Conservation (phyloP, 2,888 invertebrate species). For the Morpho helenor region DNA sequence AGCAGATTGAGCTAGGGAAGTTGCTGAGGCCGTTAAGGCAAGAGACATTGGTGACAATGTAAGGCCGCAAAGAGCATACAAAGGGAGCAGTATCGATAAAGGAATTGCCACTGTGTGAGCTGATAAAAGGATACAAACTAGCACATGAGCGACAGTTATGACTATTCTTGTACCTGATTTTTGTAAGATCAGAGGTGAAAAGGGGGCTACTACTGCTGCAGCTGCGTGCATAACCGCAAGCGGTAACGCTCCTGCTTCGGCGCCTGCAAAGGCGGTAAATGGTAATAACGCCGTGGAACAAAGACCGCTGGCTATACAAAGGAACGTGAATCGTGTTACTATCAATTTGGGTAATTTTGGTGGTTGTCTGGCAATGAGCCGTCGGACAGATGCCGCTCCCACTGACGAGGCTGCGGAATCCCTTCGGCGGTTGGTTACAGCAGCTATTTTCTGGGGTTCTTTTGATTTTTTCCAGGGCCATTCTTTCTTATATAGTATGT, state of each 20-base stretch:
- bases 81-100: slow-evolving; percentile 50
- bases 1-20: slow-evolving; percentile 76
- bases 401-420: slow-evolving; percentile 87
- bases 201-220: slow-evolving; percentile 78
- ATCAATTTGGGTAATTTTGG: slow-evolving; percentile 71
- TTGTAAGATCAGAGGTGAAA: slow-evolving; percentile 65
- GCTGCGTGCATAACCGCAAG: slow-evolving; percentile 80
- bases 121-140: slow-evolving; percentile 79
- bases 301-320: slow-evolving; percentile 80
- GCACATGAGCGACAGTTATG: slow-evolving; percentile 70
- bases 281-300: slow-evolving; percentile 83
- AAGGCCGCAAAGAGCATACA: slow-evolving; percentile 75
- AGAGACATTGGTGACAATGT: slow-evolving; percentile 79
- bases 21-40: slow-evolving; percentile 77
- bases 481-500: slow-evolving; percentile 67
- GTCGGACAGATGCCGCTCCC: slow-evolving; percentile 87
- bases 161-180: slow-evolving; percentile 60
- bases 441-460: slow-evolving; percentile 39
- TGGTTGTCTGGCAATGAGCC: slow-evolving; percentile 80
- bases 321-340: slow-evolving; percentile 70
- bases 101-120: slow-evolving; percentile 75
- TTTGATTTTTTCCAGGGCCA: slow-evolving; percentile 70
- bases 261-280: slow-evolving; percentile 69
- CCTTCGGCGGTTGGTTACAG: slow-evolving; percentile 65
- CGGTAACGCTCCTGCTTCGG: slow-evolving; percentile 81